These are phyloP conservation scores for Hydrophis major DNA, from an alignment of 2,797 vertebrate genomes.

Conservation along the genomic window DNA sequence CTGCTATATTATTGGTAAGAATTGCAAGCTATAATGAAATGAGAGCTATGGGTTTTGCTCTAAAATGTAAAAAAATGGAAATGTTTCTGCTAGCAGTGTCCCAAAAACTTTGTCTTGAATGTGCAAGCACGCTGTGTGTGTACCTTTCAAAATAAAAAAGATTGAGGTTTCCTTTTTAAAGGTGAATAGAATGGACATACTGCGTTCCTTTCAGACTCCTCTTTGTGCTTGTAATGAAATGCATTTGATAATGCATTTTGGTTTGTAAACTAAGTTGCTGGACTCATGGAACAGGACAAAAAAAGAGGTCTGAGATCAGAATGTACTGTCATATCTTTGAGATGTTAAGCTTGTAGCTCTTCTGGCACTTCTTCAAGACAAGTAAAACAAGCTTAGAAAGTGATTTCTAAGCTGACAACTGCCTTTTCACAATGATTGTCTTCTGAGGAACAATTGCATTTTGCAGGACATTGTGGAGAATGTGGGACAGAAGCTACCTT, in stretches of 20 bases:
- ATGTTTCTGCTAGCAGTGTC: not conserved
- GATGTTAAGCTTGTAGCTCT: not conserved
- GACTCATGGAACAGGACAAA: not conserved
- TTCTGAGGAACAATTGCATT: not conserved
- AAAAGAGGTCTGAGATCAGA: not conserved
- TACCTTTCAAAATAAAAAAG: not conserved
- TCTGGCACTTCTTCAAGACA: too few relatives aligned
- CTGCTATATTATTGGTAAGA: not conserved
- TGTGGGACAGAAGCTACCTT: not conserved
- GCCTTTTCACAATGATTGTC: not conserved
- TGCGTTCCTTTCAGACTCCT: not conserved
- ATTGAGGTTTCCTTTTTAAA: not conserved
- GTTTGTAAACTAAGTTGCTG: not conserved
- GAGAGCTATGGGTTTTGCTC: not conserved
- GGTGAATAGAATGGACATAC: not conserved
- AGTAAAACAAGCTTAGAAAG: too few relatives aligned
- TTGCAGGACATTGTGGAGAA: not conserved
- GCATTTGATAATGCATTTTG: not conserved
- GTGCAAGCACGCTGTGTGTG: not conserved
- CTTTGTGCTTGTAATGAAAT: not conserved
- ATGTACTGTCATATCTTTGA: not conserved
- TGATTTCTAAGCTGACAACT: not conserved
- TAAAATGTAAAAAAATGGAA: not conserved
- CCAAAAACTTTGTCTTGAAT: not conserved
- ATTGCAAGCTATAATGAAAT: conserved; percentile 15